Evolutionary conservation across 2,888 invertebrate genomes (phyloP), one percentile per base, ranked within the genome.

Genomic region (Alviniconcha strummeri): DNA sequence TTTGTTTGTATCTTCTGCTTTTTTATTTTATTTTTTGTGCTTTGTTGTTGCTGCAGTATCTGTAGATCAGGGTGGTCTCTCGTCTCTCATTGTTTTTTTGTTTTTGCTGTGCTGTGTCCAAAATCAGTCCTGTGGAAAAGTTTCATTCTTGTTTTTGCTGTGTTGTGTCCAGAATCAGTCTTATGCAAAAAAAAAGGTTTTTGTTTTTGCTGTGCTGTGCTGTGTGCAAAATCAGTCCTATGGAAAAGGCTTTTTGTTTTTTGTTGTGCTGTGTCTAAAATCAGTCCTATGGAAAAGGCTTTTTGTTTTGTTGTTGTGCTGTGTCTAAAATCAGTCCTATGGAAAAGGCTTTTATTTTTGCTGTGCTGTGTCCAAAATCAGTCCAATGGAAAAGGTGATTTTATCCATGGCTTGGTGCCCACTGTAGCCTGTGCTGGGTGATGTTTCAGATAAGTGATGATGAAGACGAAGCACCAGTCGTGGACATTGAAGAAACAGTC

Each of bases 401-500:
- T 72, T 19, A 0, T 13, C 11, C 52, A 15, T 72, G 52, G 9
- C 11, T 64, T 64, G 1, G 9, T 64, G 64, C 4, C 11, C 15
- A 13, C 11, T 64, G 9, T 9, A 13, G 64, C 15, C 15, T 1
- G 64, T 64, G 64, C 15, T 64, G 64, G 13, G 13, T 60, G 8
- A 11, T 60, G 60, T 60, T 60, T 60, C 60, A 60, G 60, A 60
- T 11, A 60, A 64, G 60, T 55, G 82, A 82, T 11, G 82, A 82
- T n/a, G 77, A 83, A 9, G 82, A 67, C 15, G 54, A 52, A 67
- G 79, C 75, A 1, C 93, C 95, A 56, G 94, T 96, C 5, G 94
- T 95, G 87, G 98, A 98, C 90, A 98, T 98, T 81, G 98, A 98
- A 93, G 98, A 98, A 92, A 95, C 97, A 0, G 95, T 98, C 13